phyloP scores from a whole-genome alignment of 1,140 invertebrate species.

The Coptotermes formosanus region DNA sequence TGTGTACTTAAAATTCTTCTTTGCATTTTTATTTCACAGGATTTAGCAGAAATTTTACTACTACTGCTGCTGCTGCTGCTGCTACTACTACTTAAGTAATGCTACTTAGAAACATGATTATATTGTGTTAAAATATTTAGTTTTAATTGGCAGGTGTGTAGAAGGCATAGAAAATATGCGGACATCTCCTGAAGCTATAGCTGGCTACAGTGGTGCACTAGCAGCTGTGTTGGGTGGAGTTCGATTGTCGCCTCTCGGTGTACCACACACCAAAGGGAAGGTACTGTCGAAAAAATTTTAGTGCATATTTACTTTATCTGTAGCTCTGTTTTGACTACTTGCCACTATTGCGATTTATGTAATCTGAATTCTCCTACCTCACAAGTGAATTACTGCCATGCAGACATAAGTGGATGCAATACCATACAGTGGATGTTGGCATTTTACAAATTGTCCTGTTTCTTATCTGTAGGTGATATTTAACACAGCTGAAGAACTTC shows the following conservation, averaged over 20 bases:
- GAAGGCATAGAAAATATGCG: constrained; percentile 85
- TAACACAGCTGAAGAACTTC: constrained; percentile 93
- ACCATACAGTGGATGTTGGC: neutral
- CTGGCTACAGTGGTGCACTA: constrained; percentile 90
- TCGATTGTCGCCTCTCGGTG: constrained; percentile 85
- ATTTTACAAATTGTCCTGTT: neutral
- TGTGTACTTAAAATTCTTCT: neutral
- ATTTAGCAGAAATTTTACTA: neutral
- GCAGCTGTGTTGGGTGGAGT: constrained; percentile 92
- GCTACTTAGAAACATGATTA: neutral
- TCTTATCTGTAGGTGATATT: constrained; percentile 74
- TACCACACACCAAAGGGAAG: constrained; percentile 95
- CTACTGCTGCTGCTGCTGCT: no score
- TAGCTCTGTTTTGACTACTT: neutral
- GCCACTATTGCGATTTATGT: no score
- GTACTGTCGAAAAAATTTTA: constrained; percentile 48
- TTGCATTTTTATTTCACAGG: neutral
- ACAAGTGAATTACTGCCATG: no score
- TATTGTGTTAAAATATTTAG: constrained; percentile 29
- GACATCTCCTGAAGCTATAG: constrained; percentile 89
- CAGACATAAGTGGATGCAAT: no score
- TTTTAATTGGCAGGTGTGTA: constrained; percentile 57
- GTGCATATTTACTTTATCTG: neutral
- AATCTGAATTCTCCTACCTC: no score
- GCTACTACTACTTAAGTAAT: neutral